Evolutionary conservation across 2,113 vertebrate genomes (phyloP).

Genomic region (Vulpes vulpes): DNA sequence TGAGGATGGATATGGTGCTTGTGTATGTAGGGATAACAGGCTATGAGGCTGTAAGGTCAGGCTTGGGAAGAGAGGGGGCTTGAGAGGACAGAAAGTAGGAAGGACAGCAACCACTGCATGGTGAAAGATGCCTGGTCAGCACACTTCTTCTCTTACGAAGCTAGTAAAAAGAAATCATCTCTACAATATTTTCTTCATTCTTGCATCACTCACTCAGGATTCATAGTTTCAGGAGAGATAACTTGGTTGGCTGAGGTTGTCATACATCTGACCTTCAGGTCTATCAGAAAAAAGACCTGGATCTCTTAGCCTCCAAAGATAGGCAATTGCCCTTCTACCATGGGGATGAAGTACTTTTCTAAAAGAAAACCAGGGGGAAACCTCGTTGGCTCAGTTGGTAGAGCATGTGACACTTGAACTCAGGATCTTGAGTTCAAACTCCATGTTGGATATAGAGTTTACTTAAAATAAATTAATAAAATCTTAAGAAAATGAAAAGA

Average conservation of each 20-base stretch:
- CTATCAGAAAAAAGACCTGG: neutral
- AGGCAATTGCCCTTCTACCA: neutral
- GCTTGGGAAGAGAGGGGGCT: neutral
- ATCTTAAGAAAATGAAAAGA: neutral
- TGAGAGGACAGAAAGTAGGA: neutral
- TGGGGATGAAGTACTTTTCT: neutral
- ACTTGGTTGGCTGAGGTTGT: neutral
- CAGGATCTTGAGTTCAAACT: neutral
- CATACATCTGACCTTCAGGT: neutral
- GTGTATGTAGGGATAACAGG: neutral
- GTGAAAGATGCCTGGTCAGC: neutral
- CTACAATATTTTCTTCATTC: neutral
- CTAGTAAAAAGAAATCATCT: slow-evolving; percentile 12
- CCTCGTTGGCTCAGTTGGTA: neutral
- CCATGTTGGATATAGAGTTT: neutral
- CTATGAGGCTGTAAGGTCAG: neutral
- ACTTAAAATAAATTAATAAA: neutral
- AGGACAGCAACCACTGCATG: neutral
- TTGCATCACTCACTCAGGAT: slow-evolving; percentile 9
- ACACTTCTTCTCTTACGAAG: neutral
- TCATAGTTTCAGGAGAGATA: neutral
- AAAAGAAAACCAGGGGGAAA: neutral
- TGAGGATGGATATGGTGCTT: neutral
- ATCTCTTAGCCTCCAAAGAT: neutral
- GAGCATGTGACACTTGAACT: neutral